Evolutionary conservation across 2,888 invertebrate species (phyloP), one percentile per base, ranked within the genome.

Genomic region (Latheticus oryzae): DNA sequence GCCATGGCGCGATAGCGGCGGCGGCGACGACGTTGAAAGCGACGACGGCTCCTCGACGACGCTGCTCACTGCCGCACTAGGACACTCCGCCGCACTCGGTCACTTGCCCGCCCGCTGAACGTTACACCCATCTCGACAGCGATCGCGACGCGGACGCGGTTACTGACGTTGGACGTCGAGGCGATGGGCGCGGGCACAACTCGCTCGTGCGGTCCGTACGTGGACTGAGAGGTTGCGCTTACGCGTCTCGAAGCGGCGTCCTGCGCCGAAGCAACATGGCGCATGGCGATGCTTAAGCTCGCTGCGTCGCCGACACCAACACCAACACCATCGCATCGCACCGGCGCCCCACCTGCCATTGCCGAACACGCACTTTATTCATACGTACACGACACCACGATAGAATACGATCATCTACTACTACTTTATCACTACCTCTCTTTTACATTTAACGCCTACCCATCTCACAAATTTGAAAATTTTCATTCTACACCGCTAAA

Each of bases 81-180:
- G 45, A 69, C 73, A 70, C 69, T 70, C 67, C 69, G 69, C 68
- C 72, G 66, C 65, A 65, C 70, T 71, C 66, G 64, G 65, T 60
- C 61, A 54, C 60, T 59, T 48, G 60, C 59, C 59, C 54, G 53
- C 52, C 61, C 61, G 62, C 51, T 58, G 61, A 60, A 67, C 67
- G 67, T 69, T 72, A 69, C 66, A 70, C 70, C 73, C 74, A 73
- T 74, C 72, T 63, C 67, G 67, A 45, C 45, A 37, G 23, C 45
- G 57, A 38, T 64, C 69, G 65, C 67, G 64, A 61, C 64, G 13
- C n/a, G n/a, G n/a, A 65, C 68, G 67, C 67, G 66, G 60, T 16
- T 30, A 32, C 66, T 40, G 70, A 68, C 72, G 73, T 72, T 72
- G 58, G 67, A 69, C 72, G 71, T 70, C 66, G 68, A 33, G 56